These are phyloP conservation scores for Erethizon dorsatum DNA, from an alignment of 2,797 vertebrate species.

Conservation along the genomic window DNA sequence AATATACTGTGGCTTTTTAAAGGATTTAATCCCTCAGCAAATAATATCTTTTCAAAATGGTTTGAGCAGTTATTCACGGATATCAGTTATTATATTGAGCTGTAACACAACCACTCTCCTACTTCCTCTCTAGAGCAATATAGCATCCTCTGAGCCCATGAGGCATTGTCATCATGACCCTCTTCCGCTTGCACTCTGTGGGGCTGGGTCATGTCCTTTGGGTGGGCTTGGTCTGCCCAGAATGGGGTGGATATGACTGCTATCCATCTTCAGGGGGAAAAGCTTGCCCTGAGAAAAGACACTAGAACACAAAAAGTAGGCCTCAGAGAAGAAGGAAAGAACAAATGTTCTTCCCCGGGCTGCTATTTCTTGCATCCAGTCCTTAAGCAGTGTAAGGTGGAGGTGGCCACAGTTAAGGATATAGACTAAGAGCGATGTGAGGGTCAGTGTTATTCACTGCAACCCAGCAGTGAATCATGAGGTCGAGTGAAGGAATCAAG, in stretches of 20 bases:
- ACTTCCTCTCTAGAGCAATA: background rate
- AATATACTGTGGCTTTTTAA: slow-evolving; percentile 28
- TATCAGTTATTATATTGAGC: background rate
- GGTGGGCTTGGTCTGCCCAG: background rate
- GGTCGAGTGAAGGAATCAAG: slow-evolving; percentile 4
- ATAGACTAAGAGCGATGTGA: background rate
- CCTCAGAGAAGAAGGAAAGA: slow-evolving; percentile 8
- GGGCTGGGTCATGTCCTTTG: background rate
- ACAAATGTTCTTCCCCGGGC: background rate
- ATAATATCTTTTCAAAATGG: slow-evolving; percentile 49
- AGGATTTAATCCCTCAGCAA: slow-evolving; percentile 28
- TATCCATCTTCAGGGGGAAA: background rate
- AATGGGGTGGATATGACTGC: background rate
- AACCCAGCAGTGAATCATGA: background rate
- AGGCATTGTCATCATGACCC: background rate
- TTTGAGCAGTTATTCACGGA: background rate
- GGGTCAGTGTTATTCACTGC: background rate
- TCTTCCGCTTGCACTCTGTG: background rate
- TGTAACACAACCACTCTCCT: background rate
- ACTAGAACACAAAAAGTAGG: slow-evolving; percentile 27
- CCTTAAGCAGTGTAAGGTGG: background rate
- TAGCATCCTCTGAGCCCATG: background rate
- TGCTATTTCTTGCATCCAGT: background rate
- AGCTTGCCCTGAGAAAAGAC: background rate
- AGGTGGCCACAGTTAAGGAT: background rate